phyloP scores from a whole-genome alignment of 2,797 vertebrate species.

The Echeneis naucrates region DNA sequence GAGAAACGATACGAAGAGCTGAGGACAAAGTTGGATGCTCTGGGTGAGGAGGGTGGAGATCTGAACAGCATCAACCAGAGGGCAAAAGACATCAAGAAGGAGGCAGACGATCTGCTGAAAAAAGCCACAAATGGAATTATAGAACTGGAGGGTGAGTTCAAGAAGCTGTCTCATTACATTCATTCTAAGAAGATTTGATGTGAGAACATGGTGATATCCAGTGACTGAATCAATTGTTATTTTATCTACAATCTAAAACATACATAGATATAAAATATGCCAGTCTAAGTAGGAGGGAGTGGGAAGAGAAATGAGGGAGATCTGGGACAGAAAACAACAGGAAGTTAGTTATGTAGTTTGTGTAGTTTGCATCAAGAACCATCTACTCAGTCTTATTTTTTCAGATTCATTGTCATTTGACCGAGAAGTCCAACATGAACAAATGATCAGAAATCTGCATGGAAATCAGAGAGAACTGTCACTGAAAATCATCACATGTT shows the following conservation, averaged over 20 bases:
- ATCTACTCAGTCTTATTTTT: too few species aligned
- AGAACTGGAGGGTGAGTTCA: slow-evolving; percentile 82
- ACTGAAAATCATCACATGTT: too few species aligned
- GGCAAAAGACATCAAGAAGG: slow-evolving; percentile 77
- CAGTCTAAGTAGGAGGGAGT: too few species aligned
- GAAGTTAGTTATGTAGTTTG: too few species aligned
- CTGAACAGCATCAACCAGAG: slow-evolving; percentile 73
- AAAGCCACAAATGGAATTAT: slow-evolving; percentile 84
- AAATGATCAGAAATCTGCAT: too few species aligned
- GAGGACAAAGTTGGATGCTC: slow-evolving; percentile 74
- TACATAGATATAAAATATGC: neutral
- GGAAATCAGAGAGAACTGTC: too few species aligned
- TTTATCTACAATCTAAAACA: neutral
- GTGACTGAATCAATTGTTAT: slow-evolving; percentile 1
- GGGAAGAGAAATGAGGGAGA: too few species aligned
- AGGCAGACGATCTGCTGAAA: slow-evolving; percentile 84
- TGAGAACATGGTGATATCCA: neutral
- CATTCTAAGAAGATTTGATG: neutral
- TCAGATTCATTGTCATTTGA: too few species aligned
- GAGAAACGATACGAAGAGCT: slow-evolving; percentile 79
- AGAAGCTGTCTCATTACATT: neutral
- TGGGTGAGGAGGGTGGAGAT: slow-evolving; percentile 65
- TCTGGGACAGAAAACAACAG: too few species aligned
- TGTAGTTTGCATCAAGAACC: neutral
- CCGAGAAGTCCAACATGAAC: too few species aligned